Base-by-base conservation (phyloP, 2,888 invertebrate species). In the Mythimna loreyi region DNA sequence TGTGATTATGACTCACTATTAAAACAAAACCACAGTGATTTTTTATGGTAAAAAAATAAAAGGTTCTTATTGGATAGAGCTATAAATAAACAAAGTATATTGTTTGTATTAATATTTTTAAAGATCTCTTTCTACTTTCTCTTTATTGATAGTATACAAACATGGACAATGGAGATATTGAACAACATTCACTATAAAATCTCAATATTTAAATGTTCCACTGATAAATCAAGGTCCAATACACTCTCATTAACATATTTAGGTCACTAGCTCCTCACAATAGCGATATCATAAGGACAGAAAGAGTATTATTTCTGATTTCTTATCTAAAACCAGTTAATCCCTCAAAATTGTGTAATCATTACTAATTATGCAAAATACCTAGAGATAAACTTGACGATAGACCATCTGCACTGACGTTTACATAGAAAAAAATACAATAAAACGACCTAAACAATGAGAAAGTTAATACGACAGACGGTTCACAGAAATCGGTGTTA, bases 321-420 rank as follows among this genome's bases (percentile, higher is more conserved):
- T 50, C 53, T 80, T 80, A 81, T 81, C 81, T 63, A 1, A 43
- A 40, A 16, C 28, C 16, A 1, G 11, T 16, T 76, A 62, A 81
- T 77, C 72, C 52, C 25, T 9, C 11, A 9, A 61, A 77, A 63
- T 63, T 60, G 59, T 61, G 62, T 81, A 81, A 78, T 77, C 33
- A 21, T 1, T 19, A 11, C 1, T 8, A 56, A 28, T 66, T 49
- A 52, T 25, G 49, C 62, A 52, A 2, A 49, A 36, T 65, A 70
- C 45, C 61, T 43, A 52, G 36, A 56, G 78, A 81, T 81, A 60
- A 63, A 63, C 8, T 1, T 16, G 3, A 43, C n/a, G 23, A 21
- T 8, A 40, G 47, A 56, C 11, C 47, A 45, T 56, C 33, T 45
- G 45, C 47, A n/a, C 9, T 25, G 16, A 21, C 19, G 25, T 36